Conservation (phyloP, 2,888 invertebrate genomes). For the Spialia ferax region DNA sequence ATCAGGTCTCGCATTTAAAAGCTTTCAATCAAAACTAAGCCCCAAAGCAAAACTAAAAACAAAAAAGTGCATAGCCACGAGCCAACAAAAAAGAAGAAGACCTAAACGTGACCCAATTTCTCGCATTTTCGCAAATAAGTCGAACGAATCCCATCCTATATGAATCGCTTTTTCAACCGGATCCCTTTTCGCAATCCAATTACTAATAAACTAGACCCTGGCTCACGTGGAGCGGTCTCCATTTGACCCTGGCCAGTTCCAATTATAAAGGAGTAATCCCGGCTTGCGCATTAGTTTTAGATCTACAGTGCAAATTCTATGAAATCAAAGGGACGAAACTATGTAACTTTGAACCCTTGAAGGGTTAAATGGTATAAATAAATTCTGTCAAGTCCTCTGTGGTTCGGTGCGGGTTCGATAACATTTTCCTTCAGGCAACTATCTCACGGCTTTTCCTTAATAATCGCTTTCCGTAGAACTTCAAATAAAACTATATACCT, state of each 20-base stretch:
- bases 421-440: no score
- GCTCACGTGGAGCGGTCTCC: slow-evolving; percentile 5
- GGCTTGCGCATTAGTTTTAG: neutral
- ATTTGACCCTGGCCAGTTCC: slow-evolving; percentile 5
- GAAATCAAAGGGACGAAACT: neutral
- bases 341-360: no score
- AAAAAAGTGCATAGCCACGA: neutral
- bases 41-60: neutral
- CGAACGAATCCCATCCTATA: neutral
- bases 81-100: slow-evolving; percentile 5
- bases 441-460: no score
- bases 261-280: slow-evolving; percentile 21
- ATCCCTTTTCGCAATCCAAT: slow-evolving; percentile 15
- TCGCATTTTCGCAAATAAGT: slow-evolving; percentile 6
- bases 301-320: neutral
- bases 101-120: slow-evolving; percentile 12
- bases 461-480: no score
- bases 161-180: slow-evolving; percentile 4
- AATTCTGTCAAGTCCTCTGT: no score
- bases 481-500: no score
- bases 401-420: no score
- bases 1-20: neutral
- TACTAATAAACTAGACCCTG: slow-evolving; percentile 9
- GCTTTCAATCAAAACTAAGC: neutral
- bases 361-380: no score